Base-by-base conservation (phyloP, 2,113 vertebrate species). In the Datnioides undecimradiatus region DNA sequence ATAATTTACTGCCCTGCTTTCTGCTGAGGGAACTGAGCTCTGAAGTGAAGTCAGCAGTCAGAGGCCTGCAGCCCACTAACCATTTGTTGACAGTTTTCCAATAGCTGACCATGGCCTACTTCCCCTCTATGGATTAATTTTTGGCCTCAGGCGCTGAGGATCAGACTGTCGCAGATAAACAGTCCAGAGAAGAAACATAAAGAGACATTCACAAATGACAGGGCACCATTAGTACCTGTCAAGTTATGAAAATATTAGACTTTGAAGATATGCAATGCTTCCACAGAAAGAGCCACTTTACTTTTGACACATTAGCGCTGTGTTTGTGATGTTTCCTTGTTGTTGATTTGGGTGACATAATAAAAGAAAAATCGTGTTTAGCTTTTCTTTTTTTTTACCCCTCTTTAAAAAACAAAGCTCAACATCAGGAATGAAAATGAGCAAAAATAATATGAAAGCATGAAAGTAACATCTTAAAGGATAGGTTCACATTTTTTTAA, bases 21-120 rank as follows among this genome's bases (percentile, higher is more conserved):
- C 66, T 67, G 45, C 63, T 23, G 48, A 67, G 48, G 40, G 55
- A 55, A 12, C 19, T 14, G 72, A 58, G 71, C 77, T 83, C 58
- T 66, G 55, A 48, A 41, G 52, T 87, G 60, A 80, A 68, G 65
- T 70, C 55, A 65, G 76, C 82, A 73, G 60, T 79, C 65, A 49
- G 69, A 74, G 23, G 48, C 31, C 58, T 69, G 59, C 71, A 77
- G 63, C 48, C 58, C 23, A 40, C 43, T 57, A 34, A 83, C 49
- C 21, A 52, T 68, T 55, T 45, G 33, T 16, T 77, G 73, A 84
- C 83, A 75, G 68, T 16, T 82, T 89, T 78, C 63, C 60, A 86
- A 79, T 76, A 75, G 23, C 40, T 72, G 49, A 73, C 68, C 41
- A 11, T 60, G 80, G 54, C 57, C 83, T 86, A 70, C 48, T 76